Evolutionary conservation across 2,113 vertebrate species (phyloP), one percentile per base, ranked within the genome.

Genomic region (Phyllostomus hastatus): DNA sequence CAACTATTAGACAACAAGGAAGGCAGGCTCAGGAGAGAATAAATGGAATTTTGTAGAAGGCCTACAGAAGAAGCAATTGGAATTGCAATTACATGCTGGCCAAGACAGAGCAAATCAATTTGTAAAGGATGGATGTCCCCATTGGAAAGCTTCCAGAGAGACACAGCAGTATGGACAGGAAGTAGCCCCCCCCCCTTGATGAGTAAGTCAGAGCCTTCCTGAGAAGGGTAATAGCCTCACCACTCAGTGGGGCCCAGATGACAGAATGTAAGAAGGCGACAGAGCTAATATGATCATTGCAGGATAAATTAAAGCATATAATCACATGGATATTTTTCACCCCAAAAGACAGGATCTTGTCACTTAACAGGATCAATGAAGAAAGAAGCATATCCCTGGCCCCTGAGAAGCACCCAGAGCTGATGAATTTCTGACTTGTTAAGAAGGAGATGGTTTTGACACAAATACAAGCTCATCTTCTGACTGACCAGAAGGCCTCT

Each of bases 71-170:
- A 91, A 88, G 24, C 95, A 94, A 96, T 59, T 48, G 59, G 31
- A 94, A 69, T 78, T 95, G 70, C 69, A 96, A 90, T 93, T 50
- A 93, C 91, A 91, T 31, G 33, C 86, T 93, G 61, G 80, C 33
- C 81, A 84, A 81, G 69, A 20, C 46, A 73, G 82, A 43, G 20
- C 64, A 48, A 84, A 97, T 93, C 88, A 66, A 96, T 93, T 66
- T 97, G 95, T 87, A 80, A 96, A 88, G 1, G 82, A 89, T 94
- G 94, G 43, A 93, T 97, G 90, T 97, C 38, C 88, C 17, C 15
- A 6, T 38, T 97, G 97, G 97, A 97, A 70, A 75, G 24, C 73
- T 82, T 97, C 96, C 95, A 97, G 84, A 46, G 84, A 96, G 35
- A 85, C 5, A 24, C 72, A 82, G 90, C 88, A 84, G 67, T 75